These are phyloP conservation scores for Tychaedon coryphoeus DNA, from an alignment of 2,113 vertebrate species.

Conservation along the genomic window DNA sequence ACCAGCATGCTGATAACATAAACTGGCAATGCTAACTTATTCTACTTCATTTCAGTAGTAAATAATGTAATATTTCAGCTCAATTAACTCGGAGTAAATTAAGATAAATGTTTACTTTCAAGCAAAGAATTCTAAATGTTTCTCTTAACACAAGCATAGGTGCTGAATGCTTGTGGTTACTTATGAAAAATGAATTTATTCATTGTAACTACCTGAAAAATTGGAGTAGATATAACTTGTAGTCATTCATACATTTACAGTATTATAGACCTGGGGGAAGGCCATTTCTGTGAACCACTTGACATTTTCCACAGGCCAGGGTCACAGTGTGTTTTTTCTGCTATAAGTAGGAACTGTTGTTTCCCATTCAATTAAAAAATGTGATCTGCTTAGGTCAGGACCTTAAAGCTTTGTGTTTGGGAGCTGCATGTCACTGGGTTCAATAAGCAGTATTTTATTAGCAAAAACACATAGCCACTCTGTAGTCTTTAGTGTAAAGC, in stretches of 20 bases:
- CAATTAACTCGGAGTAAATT: constrained; percentile 46
- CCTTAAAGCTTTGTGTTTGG: neutral
- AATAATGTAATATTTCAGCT: constrained; percentile 62
- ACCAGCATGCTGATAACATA: constrained; percentile 9
- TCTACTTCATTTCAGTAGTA: constrained; percentile 38
- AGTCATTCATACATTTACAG: constrained; percentile 15
- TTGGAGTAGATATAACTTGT: neutral
- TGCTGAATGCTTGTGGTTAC: constrained; percentile 34
- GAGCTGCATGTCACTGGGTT: neutral
- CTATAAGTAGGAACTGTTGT: neutral
- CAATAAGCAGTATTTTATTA: neutral
- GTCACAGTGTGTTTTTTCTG: neutral
- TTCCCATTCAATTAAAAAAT: neutral
- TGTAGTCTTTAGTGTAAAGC: neutral
- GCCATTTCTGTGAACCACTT: neutral
- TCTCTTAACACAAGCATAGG: neutral
- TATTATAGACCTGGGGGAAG: neutral
- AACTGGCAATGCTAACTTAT: constrained; percentile 16
- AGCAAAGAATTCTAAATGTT: neutral
- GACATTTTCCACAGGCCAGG: neutral
- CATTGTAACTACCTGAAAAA: neutral
- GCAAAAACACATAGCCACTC: neutral
- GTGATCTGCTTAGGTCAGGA: neutral
- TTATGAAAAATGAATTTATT: constrained; percentile 9
- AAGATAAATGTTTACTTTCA: constrained; percentile 55